phyloP scores from a whole-genome alignment of 2,888 invertebrate species.

The Hylaea fasciaria region DNA sequence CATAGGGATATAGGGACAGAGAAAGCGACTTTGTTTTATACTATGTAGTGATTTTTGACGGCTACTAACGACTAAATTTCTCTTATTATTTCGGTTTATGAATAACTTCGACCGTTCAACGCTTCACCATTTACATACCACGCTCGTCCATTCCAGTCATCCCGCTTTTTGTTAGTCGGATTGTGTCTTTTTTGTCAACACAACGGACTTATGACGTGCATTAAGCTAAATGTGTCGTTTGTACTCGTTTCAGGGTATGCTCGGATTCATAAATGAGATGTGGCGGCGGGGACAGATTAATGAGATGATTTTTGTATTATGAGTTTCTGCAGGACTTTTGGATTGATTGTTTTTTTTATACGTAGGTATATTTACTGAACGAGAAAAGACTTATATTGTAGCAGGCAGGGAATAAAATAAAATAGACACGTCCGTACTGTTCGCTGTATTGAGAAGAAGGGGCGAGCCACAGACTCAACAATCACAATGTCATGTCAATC shows the following conservation, averaged over 20 bases:
- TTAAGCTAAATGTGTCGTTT: conserved; percentile 39
- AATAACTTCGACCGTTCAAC: background rate
- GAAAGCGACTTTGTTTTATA: no score
- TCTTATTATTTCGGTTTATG: conserved; percentile 16
- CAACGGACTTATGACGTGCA: conserved; percentile 37
- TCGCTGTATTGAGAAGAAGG: no score
- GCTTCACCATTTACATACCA: conserved; percentile 22
- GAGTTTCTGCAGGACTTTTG: background rate
- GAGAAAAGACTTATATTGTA: no score
- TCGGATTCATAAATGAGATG: conserved; percentile 12
- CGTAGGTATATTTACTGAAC: no score
- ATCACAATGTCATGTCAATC: no score
- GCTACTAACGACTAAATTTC: no score
- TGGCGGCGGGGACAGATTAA: background rate
- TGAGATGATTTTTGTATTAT: background rate
- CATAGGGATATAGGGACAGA: no score
- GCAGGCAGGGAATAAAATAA: no score
- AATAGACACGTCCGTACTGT: no score
- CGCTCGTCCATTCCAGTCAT: conserved; percentile 20
- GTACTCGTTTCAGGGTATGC: conserved; percentile 15
- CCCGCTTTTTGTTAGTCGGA: conserved; percentile 27
- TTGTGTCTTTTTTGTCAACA: conserved; percentile 32
- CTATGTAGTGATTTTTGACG: no score
- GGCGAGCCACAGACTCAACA: no score
- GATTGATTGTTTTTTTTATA: no score